phyloP scores from a whole-genome alignment of 2,797 vertebrate species.

The Psittacula echo region DNA sequence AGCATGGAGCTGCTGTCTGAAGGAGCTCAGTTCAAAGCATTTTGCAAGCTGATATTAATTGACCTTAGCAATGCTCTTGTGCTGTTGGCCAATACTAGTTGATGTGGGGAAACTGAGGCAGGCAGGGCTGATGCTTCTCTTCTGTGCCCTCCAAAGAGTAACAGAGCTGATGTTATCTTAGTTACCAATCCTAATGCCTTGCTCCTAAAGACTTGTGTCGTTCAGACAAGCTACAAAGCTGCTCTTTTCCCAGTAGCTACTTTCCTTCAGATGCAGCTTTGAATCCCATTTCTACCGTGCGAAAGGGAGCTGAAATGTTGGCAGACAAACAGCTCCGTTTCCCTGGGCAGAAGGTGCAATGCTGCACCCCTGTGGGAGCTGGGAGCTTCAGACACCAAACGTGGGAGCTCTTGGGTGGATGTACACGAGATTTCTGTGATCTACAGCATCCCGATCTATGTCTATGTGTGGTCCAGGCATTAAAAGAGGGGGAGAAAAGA shows the following conservation, averaged over 20 bases:
- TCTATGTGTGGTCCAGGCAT: background rate
- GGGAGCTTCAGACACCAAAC: background rate
- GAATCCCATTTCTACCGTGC: fast-evolving
- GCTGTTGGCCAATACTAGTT: fast-evolving
- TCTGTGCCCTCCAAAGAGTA: background rate
- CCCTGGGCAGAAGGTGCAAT: conserved; percentile 21
- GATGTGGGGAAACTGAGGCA: background rate
- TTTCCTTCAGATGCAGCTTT: background rate
- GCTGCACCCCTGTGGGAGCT: conserved; percentile 32
- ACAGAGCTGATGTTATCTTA: fast-evolving
- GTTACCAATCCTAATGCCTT: fast-evolving
- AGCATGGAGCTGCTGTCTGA: fast-evolving
- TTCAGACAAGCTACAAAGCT: background rate
- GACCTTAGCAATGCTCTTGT: background rate
- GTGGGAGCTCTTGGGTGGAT: background rate
- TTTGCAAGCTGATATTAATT: background rate
- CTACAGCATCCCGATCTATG: fast-evolving
- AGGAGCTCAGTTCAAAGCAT: background rate
- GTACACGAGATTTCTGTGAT: fast-evolving
- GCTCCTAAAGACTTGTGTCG: fast-evolving
- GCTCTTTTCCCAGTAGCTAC: background rate
- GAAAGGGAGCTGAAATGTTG: background rate
- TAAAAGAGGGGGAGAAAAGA: background rate
- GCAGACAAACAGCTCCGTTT: background rate
- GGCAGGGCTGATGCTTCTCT: fast-evolving